Percentiles rank a stretch among this genome's conserved stretches.
phyloP scores from a whole-genome alignment of 2,888 invertebrate genomes.

The Troglohyphantes excavatus region DNA sequence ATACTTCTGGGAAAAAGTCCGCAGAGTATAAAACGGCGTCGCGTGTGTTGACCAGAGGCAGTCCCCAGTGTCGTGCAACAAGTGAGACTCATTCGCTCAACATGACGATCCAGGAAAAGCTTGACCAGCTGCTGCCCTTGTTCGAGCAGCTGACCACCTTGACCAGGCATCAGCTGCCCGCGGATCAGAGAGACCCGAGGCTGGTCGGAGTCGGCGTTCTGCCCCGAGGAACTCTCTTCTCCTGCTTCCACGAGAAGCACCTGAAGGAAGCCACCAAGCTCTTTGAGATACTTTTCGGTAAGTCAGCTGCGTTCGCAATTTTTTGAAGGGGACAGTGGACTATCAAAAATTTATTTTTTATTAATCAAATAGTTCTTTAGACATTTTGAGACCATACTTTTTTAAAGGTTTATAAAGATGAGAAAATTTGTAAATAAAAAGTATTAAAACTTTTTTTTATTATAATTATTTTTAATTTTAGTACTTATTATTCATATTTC shows the following conservation, averaged over 20 bases:
- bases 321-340: too few species aligned
- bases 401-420: too few species aligned
- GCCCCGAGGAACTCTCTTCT: conserved; percentile 87
- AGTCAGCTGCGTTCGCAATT: conserved; percentile 80
- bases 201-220: conserved; percentile 81
- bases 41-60: neutral
- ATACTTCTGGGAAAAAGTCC: conserved; percentile 34
- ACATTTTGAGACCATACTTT: too few species aligned
- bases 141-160: conserved; percentile 73
- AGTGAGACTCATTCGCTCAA: conserved; percentile 13
- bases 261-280: conserved; percentile 88
- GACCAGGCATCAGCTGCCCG: conserved; percentile 58
- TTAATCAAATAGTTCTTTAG: too few species aligned
- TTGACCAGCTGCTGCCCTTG: conserved; percentile 61
- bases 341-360: neutral
- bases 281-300: conserved; percentile 88
- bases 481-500: too few species aligned
- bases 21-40: neutral
- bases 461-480: too few species aligned
- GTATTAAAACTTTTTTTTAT: too few species aligned
- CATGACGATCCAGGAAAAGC: conserved; percentile 72
- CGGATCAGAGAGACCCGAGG: conserved; percentile 56
- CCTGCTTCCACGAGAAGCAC: conserved; percentile 89
- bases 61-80: conserved; percentile 36
- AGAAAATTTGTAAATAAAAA: too few species aligned